Evolutionary conservation across 2,888 invertebrate species (phyloP), one percentile per base, ranked within the genome.

Genomic region (Zygothrica quintamaculata): DNA sequence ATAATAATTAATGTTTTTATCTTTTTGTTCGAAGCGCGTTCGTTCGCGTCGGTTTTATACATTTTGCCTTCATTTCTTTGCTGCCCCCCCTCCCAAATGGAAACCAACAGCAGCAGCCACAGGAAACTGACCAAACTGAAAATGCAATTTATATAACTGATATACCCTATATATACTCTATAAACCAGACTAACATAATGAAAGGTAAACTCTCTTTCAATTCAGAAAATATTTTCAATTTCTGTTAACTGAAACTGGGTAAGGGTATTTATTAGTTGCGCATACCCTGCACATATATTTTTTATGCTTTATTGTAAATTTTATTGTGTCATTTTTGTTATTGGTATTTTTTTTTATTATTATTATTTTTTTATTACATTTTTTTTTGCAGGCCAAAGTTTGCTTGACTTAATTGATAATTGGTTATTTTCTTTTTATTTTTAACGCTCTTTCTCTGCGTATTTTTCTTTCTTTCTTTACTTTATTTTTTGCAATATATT

Each of bases 1-100:
- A 89, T 89, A 88, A 88, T 88, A 89, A 88, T 89, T 88, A 89
- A 88, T 88, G 88, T 88, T 88, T 81, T 88, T 89, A 88, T 88
- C 79, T 86, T 74, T 74, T 77, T 88, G 65, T 78, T 70, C 69
- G 44, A 50, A 46, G 44, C 57, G 68, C 56, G 44, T n/a, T n/a
- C 57, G 43, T 42, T 57, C 34, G 13, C 52, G 52, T 62, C 50
- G 62, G 42, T 39, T 31, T 55, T 57, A 59, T 46, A 53, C 0
- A 13, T 29, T 31, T 40, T 47, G 51, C 26, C 15, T 42, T 52
- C 47, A n/a, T 53, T 29, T 22, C 33, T 7, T 40, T 57, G 33
- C 34, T 55, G 55, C 36, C 51, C 44, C 57, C 60, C 16, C 25
- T 11, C 12, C 42, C 34, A 13, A 16, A n/a, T n/a, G n/a, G n/a